Base-by-base conservation (phyloP, 2,888 invertebrate species). In the Dimorphilus gyrociliatus region DNA sequence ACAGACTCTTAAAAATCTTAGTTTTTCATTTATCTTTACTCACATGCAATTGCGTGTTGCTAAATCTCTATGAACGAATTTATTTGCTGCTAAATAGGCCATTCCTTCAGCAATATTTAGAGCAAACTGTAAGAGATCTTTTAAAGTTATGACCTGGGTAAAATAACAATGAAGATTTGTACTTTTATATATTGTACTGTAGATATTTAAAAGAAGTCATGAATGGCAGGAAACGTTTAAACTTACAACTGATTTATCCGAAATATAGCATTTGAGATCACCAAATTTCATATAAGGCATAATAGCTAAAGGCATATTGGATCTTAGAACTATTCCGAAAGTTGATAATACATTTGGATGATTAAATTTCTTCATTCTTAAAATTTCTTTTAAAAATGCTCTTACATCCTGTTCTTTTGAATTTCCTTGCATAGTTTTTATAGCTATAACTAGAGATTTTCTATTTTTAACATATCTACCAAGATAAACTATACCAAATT, bases 271-370 rank as follows among this genome's bases (percentile, higher is more conserved):
- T 19, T 47, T 37, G 6, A 53, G 39, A 26, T 65, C 63, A 18
- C 64, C 64, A 30, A 57, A 51, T 18, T 45, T 44, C 64, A 66
- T 64, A 39, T 47, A 64, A n/a, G 64, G 62, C 18, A 59, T 54
- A 17, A 65, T 54, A 34, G 60, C 57, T 8, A 64, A 62, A 17
- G 46, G 42, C 17, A 54, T 54, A 19, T 46, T 41, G 3, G 48
- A 39, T 13, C 51, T 50, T 27, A 57, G 49, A 21, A 53, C 49
- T 10, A 66, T 56, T 13, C 64, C 63, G 6, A 55, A 43, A 16
- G 65, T 40, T 15, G 47, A 41, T 0, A 66, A 41, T 3, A 65
- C 59, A 41, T 65, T 60, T 10, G 47, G 46, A 42, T 65, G 65
- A 29, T 57, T 47, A 34, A 66, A 55, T 32, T 60, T 55, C 32